Evolutionary conservation across 2,797 vertebrate genomes (phyloP).

Genomic region (Zenarchopterus dispar): DNA sequence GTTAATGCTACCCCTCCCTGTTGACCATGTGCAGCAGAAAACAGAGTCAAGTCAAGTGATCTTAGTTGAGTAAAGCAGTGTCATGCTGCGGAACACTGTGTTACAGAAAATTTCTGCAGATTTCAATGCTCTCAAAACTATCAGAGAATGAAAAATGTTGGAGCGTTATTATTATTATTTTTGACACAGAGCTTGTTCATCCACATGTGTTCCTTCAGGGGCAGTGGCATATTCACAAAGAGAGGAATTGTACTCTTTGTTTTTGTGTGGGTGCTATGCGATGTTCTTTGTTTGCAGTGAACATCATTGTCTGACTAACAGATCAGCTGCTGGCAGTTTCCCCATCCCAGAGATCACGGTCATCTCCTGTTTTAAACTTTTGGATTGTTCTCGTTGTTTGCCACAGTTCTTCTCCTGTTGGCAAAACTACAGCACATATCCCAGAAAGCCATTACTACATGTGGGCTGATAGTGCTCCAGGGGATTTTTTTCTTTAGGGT

Average conservation of each 20-base stretch:
- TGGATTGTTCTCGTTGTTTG: not conserved
- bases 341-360: not conserved
- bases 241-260: not conserved
- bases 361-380: not conserved
- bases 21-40: too few species aligned
- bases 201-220: not conserved
- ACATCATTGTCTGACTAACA: slow-evolving; percentile 2
- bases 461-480: not conserved
- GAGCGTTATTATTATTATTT: not conserved
- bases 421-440: too few species aligned
- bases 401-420: not conserved
- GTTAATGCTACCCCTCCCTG: too few species aligned
- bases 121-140: too few species aligned
- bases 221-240: not conserved
- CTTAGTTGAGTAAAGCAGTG: too few species aligned
- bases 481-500: slow-evolving; percentile 3
- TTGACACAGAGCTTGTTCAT: not conserved
- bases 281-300: not conserved
- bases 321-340: slow-evolving; percentile 2
- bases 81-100: too few species aligned
- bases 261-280: not conserved
- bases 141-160: too few species aligned
- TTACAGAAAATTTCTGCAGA: too few species aligned
- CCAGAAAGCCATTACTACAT: not conserved
- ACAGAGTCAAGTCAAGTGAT: too few species aligned